These are phyloP conservation scores for Drosophila ezoana DNA, from an alignment of 2,888 invertebrate species.

Conservation along the genomic window DNA sequence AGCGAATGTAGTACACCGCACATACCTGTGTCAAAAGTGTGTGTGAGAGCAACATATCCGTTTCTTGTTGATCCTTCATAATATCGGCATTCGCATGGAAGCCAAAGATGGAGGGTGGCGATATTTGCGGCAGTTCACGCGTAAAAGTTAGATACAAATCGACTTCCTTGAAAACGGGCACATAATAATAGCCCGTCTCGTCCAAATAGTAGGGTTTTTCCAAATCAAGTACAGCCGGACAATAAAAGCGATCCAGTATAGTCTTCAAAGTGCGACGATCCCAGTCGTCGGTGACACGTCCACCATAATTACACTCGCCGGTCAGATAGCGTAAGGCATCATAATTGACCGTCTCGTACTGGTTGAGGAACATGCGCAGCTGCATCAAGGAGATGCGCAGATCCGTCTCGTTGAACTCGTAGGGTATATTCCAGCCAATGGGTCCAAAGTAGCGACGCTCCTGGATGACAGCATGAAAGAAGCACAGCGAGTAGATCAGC, in stretches of 20 bases:
- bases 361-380: constrained; percentile 93
- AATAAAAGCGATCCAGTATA: constrained; percentile 92
- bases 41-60: constrained; percentile 90
- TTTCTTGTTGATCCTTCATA: constrained; percentile 95
- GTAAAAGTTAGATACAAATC: constrained; percentile 89
- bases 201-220: constrained; percentile 89
- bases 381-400: constrained; percentile 95
- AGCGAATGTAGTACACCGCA: not conserved
- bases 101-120: constrained; percentile 94
- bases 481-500: constrained; percentile 94
- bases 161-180: constrained; percentile 90
- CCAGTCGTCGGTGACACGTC: constrained; percentile 98
- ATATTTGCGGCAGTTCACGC: constrained; percentile 89
- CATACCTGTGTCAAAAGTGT: constrained; percentile 91
- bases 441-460: constrained; percentile 96
- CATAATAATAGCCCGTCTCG: constrained; percentile 88
- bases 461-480: constrained; percentile 97
- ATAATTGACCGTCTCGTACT: constrained; percentile 92
- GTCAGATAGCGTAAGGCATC: constrained; percentile 95
- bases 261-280: constrained; percentile 94
- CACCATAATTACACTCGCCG: constrained; percentile 98
- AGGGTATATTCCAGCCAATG: constrained; percentile 97
- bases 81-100: constrained; percentile 97
- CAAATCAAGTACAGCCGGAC: constrained; percentile 88
- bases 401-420: constrained; percentile 98